Evolutionary conservation across 2,797 vertebrate genomes (phyloP), one percentile per base, ranked within the genome.

Genomic region (Eulemur coronatus): DNA sequence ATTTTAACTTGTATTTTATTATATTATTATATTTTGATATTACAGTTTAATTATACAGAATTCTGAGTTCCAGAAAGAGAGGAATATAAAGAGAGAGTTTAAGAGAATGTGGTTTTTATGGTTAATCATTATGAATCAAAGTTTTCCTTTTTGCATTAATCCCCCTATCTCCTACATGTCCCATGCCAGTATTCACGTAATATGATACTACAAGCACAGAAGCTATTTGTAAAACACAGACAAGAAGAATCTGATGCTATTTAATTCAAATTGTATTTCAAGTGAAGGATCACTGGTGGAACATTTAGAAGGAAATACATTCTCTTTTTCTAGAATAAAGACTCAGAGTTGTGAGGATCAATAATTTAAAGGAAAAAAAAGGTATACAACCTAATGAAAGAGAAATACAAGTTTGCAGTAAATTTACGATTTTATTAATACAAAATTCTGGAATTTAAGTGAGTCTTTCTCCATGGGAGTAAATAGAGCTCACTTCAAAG

Each of bases 261-360:
- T 82, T 89, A 95, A 43, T 95, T 70, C 8, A 84, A 85, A 97
- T 59, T 94, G 46, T 75, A 96, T 89, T 91, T 76, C 14, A 89
- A 89, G 7, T 20, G 38, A 86, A 35, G 46, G 26, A 94, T 59
- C 17, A 82, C 73, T 41, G 22, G 61, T 69, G 22, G 43, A 81
- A 75, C 6, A 82, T 91, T 78, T 93, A 7, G 43, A 82, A 84
- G 46, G 30, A 3, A 88, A 73, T 76, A 48, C 7, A 67, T 59
- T 50, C 4, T 67, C 15, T 94, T 91, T 65, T 26, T 79, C 14
- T 81, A 48, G 28, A 76, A 89, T 67, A 92, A 84, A 80, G 10
- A 65, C 12, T 59, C 18, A 30, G 13, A 6, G 12, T 50, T 52
- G 5, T 82, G 17, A 89, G 14, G 20, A 79, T 81, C 61, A 72